Percentiles rank a stretch among this genome's conserved stretches.
These are phyloP conservation scores for Percopsis omiscomaycus DNA, from an alignment of 2,797 vertebrate species.

Conservation along the genomic window DNA sequence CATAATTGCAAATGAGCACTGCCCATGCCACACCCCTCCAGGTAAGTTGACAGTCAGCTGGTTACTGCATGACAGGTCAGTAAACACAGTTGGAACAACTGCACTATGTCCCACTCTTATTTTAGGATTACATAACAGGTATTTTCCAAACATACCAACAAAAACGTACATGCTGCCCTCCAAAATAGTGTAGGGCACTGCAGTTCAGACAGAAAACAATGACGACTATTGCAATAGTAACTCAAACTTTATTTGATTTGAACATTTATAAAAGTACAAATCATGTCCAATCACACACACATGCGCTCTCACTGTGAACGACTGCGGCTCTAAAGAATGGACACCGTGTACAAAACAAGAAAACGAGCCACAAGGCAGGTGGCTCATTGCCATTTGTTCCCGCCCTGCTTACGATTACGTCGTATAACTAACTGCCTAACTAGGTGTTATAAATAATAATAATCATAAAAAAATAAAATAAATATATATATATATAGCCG, in stretches of 20 bases:
- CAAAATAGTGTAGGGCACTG: conserved; percentile 3
- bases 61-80: conserved; percentile 56
- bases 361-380: conserved; percentile 66
- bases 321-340: conserved; percentile 42
- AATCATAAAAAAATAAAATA: too few relatives aligned
- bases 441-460: too few relatives aligned
- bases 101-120: conserved; percentile 13
- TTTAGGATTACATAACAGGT: conserved; percentile 25
- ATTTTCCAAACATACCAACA: too few relatives aligned
- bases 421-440: too few relatives aligned
- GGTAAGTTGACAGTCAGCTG: conserved; percentile 68
- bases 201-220: not conserved
- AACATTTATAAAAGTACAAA: not conserved
- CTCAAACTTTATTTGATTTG: too few relatives aligned
- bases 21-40: conserved; percentile 47
- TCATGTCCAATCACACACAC: not conserved
- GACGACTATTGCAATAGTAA: not conserved
- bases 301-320: conserved; percentile 1
- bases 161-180: too few relatives aligned
- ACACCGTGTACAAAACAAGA: conserved; percentile 60
- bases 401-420: conserved; percentile 24
- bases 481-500: too few relatives aligned
- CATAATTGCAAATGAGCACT: conserved; percentile 4
- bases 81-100: conserved; percentile 34
- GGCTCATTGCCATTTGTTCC: conserved; percentile 22